A percentile compares a stretch with the other conserved stretches of the same genome.
Evolutionary conservation across 1,140 invertebrate genomes (phyloP).

Genomic region (Pristionchus pacificus): DNA sequence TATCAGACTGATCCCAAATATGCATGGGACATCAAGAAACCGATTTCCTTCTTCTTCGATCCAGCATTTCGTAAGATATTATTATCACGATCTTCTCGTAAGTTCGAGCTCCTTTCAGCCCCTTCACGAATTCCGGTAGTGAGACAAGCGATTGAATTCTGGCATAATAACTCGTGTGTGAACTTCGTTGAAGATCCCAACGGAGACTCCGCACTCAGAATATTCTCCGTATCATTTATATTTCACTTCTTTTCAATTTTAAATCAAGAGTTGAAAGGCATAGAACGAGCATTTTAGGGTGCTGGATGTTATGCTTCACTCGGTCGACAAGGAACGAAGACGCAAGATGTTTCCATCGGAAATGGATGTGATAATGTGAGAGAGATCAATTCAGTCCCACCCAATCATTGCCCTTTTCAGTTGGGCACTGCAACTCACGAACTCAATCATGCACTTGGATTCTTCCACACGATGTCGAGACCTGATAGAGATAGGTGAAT

Average conservation of each 20-base stretch:
- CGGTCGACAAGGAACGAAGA: conserved; percentile 18
- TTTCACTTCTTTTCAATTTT: background rate
- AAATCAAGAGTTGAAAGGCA: conserved; percentile 17
- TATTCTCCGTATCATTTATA: background rate
- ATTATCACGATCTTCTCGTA: no score
- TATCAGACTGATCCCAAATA: background rate
- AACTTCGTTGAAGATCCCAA: conserved; percentile 18
- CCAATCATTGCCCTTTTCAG: no score
- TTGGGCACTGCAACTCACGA: conserved; percentile 35
- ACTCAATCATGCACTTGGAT: conserved; percentile 31
- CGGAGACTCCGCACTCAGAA: background rate
- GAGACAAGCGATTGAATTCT: no score
- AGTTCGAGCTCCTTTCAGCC: no score
- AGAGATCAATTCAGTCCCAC: no score
- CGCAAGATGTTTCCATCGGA: conserved; percentile 22
- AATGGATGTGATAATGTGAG: conserved; percentile 26
- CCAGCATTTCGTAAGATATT: background rate
- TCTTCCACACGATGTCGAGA: conserved; percentile 31
- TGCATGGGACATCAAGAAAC: background rate
- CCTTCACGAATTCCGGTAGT: no score
- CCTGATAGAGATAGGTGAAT: conserved; percentile 32
- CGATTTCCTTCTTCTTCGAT: background rate
- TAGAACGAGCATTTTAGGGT: conserved; percentile 27
- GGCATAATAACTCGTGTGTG: conserved; percentile 25
- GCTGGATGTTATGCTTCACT: conserved; percentile 26